Base-by-base conservation (phyloP, 2,797 vertebrate species). In the Sciaenops ocellatus region DNA sequence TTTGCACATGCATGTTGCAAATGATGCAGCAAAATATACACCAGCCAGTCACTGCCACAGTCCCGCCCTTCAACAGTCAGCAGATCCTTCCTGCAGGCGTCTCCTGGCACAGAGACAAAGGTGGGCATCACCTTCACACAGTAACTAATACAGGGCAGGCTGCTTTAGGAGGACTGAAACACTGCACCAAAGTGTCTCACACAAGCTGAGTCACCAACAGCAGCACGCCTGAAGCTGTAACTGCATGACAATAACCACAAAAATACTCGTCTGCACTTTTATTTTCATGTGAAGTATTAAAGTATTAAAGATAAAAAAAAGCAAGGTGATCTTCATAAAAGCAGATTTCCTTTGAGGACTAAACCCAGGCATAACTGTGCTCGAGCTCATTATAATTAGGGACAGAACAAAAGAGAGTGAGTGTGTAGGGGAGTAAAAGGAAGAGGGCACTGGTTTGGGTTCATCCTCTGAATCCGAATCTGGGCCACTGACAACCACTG, bases 51-150 rank as follows among this genome's bases (percentile, higher is more conserved):
- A 80, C 48, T 78, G 70, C 57, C 24, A 77, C 51, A 76, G 69
- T 69, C 47, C 54, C 20, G 69, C 51, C 80, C 76, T 86, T 81
- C 65, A 83, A 24, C 65, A 48, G 69, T 84, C 76, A 85, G 85
- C 83, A 87, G 56, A 81, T 76, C 46, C 57, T 51, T 82, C 73
- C 77, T 75, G 81, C 68, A 86, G 81, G 69, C 30, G 11, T 77
- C 78, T 85, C 63, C 78, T 90, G 88, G 86, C 80, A 83, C 80
- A 65, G 76, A 38, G 66, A 81, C 82, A 91, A 68, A 90, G 81
- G 84, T 79, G 79, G 82, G 48, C 86, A 86, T 92, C 88, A 87
- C 81, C 89, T 92, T 93, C 85, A 83, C 73, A 72, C 54, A 79
- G 84, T 80, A 88, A 90, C 71, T 61, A 86, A 89, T 81, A 85